Evolutionary conservation across 2,888 invertebrate species (phyloP), one percentile per base, ranked within the genome.

Genomic region (Spicauda simplicius): DNA sequence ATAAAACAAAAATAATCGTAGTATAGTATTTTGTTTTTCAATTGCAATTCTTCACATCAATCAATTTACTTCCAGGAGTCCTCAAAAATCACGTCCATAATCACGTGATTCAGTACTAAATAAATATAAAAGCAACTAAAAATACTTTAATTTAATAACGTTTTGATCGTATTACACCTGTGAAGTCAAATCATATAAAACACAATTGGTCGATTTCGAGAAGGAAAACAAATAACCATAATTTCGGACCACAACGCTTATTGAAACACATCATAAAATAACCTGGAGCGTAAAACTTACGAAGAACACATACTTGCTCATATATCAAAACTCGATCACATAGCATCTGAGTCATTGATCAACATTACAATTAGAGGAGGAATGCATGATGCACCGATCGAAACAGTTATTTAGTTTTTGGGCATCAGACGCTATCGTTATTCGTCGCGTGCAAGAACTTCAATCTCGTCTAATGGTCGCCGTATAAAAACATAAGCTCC

Each of bases 401-500:
- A 53, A 53, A 53, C 60, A 41, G 56, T 61, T 50, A 56, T 66
- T 60, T 61, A 48, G 45, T 66, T 56, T 61, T 59, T 61, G 55
- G 60, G 19, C 60, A 55, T 12, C 37, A 53, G 45, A 30, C 14
- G 58, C 45, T 12, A 25, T 16, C 18, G 41, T 12, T 65, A 59
- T 65, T 30, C 65, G 54, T 33, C 59, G 60, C 48, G 66, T 54
- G 55, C 66, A 33, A 66, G 60, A 66, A 60, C 60, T 54, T 56
- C 66, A 66, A 60, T 66, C 65, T 52, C 45, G 45, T 59, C 59
- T 65, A 60, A 60, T 66, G 55, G 54, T 61, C 37, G 54, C 30
- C 45, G n/a, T 48, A 48, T 58, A 64, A 68, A 68, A 68, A 62
- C 67, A 68, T 56, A 68, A 68, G 50, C 61, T 62, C 52, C 61